Evolutionary conservation across 2,113 vertebrate genomes (phyloP), one percentile per base, ranked within the genome.

Genomic region (Elaphurus davidianus): DNA sequence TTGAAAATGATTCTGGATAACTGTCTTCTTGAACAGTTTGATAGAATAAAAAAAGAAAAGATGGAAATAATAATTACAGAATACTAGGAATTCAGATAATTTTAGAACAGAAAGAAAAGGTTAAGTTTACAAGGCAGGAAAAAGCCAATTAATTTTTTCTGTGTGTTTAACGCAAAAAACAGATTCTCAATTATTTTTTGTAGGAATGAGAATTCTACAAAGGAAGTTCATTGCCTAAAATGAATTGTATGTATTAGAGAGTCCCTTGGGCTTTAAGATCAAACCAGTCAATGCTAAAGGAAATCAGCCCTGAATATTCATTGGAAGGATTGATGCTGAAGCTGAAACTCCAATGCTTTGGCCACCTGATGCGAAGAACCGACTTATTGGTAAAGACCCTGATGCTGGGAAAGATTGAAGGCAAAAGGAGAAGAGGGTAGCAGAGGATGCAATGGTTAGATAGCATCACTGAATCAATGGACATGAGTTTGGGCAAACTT

Each of bases 191-290:
- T 97, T 91, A 86, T 12, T 81, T 9, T 81, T 54, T 96, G 10
- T 82, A 45, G 64, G 36, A 91, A 88, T 96, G 59, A 82, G 52
- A 96, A 95, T 96, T 97, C 33, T 87, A 43, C 52, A 67, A 92
- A 90, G 16, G 14, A 84, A 84, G 67, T 94, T 95, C 21, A 88
- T 89, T 84, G 11, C 90, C 62, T 95, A 76, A 96, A 95, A 93
- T 88, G 47, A 50, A 50, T 50, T 14, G 47, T 50, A 50, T 50
- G 12, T 10, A 50, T 50, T 50, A 86, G 88, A 95, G 40, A 89
- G 71, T 43, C 71, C 71, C 12, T 27, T 76, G 71, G 23, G 40
- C 23, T 43, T 23, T 40, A 76, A 76, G 71, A 76, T 76, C 71
- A 43, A 76, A 76, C 23, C 12, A 76, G 71, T 76, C 36, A 43